Percentiles rank a stretch among this genome's conserved stretches.
These are phyloP conservation scores for Aphis gossypii DNA, from an alignment of 1,140 invertebrate species.

Conservation along the genomic window DNA sequence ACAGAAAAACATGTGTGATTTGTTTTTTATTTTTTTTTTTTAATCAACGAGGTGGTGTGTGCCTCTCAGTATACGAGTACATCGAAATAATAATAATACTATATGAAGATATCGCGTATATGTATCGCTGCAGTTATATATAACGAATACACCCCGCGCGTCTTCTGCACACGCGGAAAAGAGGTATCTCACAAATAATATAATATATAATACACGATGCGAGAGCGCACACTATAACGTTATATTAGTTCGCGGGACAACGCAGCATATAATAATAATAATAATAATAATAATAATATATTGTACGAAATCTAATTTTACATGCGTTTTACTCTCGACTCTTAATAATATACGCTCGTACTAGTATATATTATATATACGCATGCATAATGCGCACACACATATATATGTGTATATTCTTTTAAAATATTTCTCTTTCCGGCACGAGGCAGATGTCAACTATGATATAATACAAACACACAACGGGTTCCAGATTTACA, in stretches of 20 bases:
- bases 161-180: neutral
- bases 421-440: constrained; percentile 53
- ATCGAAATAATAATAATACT: neutral
- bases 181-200: constrained; percentile 1
- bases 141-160: neutral
- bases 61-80: neutral
- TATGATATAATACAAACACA: constrained; percentile 51
- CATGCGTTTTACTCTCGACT: constrained; percentile 21
- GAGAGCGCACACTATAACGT: neutral
- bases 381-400: neutral
- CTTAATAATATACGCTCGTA: neutral
- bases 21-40: neutral
- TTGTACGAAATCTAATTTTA: constrained; percentile 46
- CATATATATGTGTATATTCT: neutral
- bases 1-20: neutral
- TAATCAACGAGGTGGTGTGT: neutral
- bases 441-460: constrained; percentile 54
- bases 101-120: neutral
- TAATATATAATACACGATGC: neutral
- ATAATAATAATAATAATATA: neutral
- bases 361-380: neutral
- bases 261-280: neutral
- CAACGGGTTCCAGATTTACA: constrained; percentile 57
- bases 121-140: neutral
- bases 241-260: neutral